These are phyloP conservation scores for Drosophila barbarae DNA, from an alignment of 2,888 invertebrate species.

Conservation along the genomic window DNA sequence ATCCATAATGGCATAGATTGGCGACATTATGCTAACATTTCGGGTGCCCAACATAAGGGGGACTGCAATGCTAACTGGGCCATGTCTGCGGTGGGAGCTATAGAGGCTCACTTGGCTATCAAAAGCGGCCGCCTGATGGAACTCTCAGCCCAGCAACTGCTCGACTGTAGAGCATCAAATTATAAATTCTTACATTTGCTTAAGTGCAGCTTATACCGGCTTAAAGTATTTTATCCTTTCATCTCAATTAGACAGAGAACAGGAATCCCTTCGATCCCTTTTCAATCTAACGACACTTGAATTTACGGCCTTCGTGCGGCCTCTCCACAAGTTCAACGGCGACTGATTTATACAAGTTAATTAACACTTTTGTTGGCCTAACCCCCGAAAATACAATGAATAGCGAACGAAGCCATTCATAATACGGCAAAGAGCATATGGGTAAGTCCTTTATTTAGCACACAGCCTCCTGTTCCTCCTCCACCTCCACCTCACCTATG, in stretches of 20 bases:
- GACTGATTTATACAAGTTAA: slow-evolving; percentile 71
- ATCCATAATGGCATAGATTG: neutral
- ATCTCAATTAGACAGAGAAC: slow-evolving; percentile 16
- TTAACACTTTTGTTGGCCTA: slow-evolving; percentile 61
- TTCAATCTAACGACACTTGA: slow-evolving; percentile 21
- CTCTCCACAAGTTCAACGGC: slow-evolving; percentile 45
- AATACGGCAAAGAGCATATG: slow-evolving; percentile 38
- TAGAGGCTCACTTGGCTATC: neutral
- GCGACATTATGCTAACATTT: neutral
- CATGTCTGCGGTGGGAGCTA: neutral
- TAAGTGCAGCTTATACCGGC: neutral
- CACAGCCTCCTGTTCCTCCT: slow-evolving; percentile 13
- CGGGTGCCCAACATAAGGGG: neutral
- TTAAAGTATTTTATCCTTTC: slow-evolving; percentile 7
- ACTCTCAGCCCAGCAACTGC: neutral
- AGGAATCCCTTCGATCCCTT: slow-evolving; percentile 15
- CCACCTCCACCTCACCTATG: slow-evolving; percentile 50
- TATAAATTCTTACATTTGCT: neutral
- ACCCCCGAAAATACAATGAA: slow-evolving; percentile 37
- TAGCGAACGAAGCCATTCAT: slow-evolving; percentile 30
- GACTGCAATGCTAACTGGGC: neutral
- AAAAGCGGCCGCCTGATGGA: neutral
- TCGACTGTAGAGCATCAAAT: neutral
- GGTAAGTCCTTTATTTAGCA: slow-evolving; percentile 19
- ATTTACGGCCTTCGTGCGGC: slow-evolving; percentile 17